Conservation (phyloP, 2,888 invertebrate species). For the Acronicta psi region DNA sequence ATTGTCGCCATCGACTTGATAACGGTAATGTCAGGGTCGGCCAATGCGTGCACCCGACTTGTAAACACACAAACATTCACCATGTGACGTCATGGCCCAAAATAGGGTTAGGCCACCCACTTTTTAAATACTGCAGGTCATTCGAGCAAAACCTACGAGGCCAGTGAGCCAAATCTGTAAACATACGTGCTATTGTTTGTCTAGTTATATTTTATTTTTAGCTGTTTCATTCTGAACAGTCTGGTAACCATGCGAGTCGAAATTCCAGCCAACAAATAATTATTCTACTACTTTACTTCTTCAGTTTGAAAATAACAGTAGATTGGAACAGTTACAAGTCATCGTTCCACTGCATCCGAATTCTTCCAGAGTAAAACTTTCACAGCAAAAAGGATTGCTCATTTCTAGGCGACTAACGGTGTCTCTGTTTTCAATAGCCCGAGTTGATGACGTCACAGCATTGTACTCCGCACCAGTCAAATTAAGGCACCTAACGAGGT, state of each 20-base stretch:
- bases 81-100: constrained; percentile 19
- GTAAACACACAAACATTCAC: constrained; percentile 33
- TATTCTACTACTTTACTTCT: neutral
- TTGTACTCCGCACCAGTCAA: constrained; percentile 25
- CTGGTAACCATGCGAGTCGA: constrained; percentile 2
- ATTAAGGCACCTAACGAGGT: constrained; percentile 34
- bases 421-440: constrained; percentile 19
- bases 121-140: constrained; percentile 27
- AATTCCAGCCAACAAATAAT: neutral
- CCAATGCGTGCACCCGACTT: constrained; percentile 25
- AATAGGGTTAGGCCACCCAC: constrained; percentile 36
- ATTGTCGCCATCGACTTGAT: constrained; percentile 28
- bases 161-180: constrained; percentile 24
- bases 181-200: constrained; percentile 30
- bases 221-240: constrained; percentile 7
- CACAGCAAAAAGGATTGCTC: constrained; percentile 21
- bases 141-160: constrained; percentile 25
- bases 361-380: constrained; percentile 33
- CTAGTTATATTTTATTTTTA: constrained; percentile 16
- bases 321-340: constrained; percentile 22
- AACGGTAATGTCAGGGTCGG: constrained; percentile 56
- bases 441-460: constrained; percentile 33
- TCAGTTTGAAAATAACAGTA: constrained; percentile 14
- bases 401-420: constrained; percentile 26
- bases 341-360: constrained; percentile 19